Evolutionary conservation across 2,888 invertebrate species (phyloP), one percentile per base, ranked within the genome.

Genomic region (Drosophila macrospina): DNA sequence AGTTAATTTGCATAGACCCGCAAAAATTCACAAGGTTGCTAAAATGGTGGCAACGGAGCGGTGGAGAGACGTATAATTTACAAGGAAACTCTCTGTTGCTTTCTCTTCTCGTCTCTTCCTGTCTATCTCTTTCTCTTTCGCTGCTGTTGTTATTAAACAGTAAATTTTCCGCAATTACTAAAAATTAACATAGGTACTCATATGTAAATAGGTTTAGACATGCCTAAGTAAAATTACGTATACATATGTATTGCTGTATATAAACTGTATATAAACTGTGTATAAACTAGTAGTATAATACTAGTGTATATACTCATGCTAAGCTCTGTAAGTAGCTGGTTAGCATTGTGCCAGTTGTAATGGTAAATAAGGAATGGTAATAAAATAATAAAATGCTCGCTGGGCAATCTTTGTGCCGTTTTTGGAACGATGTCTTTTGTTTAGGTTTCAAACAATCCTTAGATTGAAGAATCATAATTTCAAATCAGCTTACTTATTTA

Each of bases 1-100:
- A 88, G 84, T 88, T 80, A 83, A 85, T 85, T 85, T 88, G 88
- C 88, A 85, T 85, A 86, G 47, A 67, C 69, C 88, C 81, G 65
- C 86, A 88, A 74, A 86, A 82, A 69, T 83, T 59, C 32, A 45
- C 60, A 26, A 44, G 50, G 37, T 41, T 54, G 37, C 37, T n/a
- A 50, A 36, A 59, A 55, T 36, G 32, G 8, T 36, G 56, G 15
- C 11, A 44, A 16, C 11, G 30, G 8, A 37, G 11, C 30, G 45
- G 47, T 6, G 16, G 3, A 28, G 34, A 10, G 20, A 6, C 7
- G 7, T 28, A 28, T 28, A 28, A 28, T 28, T 28, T 28, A 8
- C 6, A 28, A 7, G 7, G 28, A 2, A 7, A 28, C 6, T 2
- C 28, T 28, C 8, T 28, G 6, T 8, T 6, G 6, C 7, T 20